Base-by-base conservation (phyloP, 1,140 invertebrate genomes). In the Lepidotrigona ventralis region DNA sequence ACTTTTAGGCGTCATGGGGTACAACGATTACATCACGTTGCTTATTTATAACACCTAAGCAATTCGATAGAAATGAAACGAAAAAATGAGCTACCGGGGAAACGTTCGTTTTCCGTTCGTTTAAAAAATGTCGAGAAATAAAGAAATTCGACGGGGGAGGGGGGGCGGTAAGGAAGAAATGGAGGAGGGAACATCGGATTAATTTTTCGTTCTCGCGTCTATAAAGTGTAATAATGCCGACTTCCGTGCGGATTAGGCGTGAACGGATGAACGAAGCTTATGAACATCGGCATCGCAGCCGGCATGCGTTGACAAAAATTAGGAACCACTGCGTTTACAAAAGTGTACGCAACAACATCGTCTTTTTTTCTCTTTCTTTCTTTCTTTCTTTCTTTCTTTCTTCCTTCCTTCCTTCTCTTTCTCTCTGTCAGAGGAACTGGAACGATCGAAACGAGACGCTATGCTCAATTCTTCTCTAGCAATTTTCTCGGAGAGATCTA, bases 11-110 rank as follows among this genome's bases (percentile, higher is more conserved):
- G 85, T 89, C 87, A 89, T 89, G 84, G 85, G 85, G 77, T 89
- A 89, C 88, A 89, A 89, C 88, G 88, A 89, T 88, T 89, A 89
- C 88, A 89, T 56, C 87, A 89, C 88, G 88, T 89, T 89, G 88
- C 88, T 89, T 89, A 89, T 71, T 89, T 89, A 71, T 89, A 89
- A 89, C 88, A 89, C 83, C 88, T 89, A 88, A 89, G 87, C 85
- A 76, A 89, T 88, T 73, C 79, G 84, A 86, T 80, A 81, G 78
- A 84, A 82, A 46, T 12, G 64, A 26, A 73, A 66, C 19, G 1
- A n/a, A 53, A n/a, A 79, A 2, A 58, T 14, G 73, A 33, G 21
- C n/a, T 73, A 73, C 26, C 12, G 29, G 56, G 56, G 8, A 29
- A 39, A 46, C 39, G 39, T 46, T 46, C 33, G 15, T n/a, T 58